These are phyloP conservation scores for Troilus luridus DNA, from an alignment of 2,888 invertebrate genomes.

Conservation along the genomic window DNA sequence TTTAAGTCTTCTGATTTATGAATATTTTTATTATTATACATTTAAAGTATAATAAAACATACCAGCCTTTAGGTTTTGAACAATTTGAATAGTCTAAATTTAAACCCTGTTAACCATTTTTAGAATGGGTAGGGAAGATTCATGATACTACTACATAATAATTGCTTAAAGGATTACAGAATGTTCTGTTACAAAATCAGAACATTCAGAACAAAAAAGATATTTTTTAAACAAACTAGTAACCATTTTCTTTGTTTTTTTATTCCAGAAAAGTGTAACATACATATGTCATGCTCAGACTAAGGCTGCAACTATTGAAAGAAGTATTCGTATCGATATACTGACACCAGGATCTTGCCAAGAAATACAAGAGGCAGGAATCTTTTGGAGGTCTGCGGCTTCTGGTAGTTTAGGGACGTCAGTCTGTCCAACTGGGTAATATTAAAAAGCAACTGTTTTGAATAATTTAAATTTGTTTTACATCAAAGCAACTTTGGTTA, in stretches of 20 bases:
- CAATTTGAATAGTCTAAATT: no score
- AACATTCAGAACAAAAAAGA: no score
- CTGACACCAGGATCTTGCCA: conserved; percentile 75
- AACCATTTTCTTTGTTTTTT: conserved; percentile 6
- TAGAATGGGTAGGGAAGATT: no score
- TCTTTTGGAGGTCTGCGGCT: conserved; percentile 79
- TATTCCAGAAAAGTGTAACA: conserved; percentile 80
- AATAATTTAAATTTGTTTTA: neutral
- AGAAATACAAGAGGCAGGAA: conserved; percentile 71
- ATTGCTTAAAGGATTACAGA: no score
- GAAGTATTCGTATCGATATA: conserved; percentile 77
- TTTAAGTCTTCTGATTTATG: neutral
- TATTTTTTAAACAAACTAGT: neutral
- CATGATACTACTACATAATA: no score
- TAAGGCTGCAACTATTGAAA: conserved; percentile 66
- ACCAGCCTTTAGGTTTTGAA: no score
- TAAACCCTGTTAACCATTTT: no score
- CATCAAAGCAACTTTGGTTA: no score
- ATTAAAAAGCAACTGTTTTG: neutral
- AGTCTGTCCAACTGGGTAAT: conserved; percentile 63
- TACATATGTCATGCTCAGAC: conserved; percentile 80
- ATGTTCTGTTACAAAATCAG: no score
- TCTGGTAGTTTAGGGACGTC: conserved; percentile 77
- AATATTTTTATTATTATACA: no score
- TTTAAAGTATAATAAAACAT: no score